A percentile compares a stretch with the other conserved stretches of the same genome.
Evolutionary conservation across 2,113 vertebrate species (phyloP).

Genomic region (Entosphenus tridentatus): DNA sequence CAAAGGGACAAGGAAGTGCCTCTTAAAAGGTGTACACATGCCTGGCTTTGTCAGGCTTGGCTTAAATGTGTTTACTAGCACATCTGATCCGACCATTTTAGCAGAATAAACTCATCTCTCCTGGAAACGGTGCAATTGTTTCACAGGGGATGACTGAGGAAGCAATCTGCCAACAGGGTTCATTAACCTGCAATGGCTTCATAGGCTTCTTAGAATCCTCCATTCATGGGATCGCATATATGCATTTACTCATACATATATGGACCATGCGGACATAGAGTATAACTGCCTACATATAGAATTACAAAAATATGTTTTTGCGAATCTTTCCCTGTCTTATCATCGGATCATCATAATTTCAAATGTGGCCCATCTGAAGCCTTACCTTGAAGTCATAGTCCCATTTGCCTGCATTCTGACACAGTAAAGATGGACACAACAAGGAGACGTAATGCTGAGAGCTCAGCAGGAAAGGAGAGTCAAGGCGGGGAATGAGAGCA

Average conservation of each 20-base stretch:
- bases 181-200: too few species aligned
- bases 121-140: too few species aligned
- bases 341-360: neutral
- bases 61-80: too few species aligned
- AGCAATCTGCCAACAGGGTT: too few species aligned
- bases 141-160: too few species aligned
- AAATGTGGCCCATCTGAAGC: neutral
- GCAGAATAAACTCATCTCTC: too few species aligned
- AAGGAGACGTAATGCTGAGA: neutral
- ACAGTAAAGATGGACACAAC: neutral
- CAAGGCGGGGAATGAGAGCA: neutral
- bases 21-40: too few species aligned
- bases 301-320: neutral
- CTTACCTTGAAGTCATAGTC: neutral
- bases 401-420: neutral
- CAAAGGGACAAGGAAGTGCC: too few species aligned
- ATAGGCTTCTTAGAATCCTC: neutral
- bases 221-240: neutral
- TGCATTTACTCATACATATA: neutral
- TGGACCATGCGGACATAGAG: neutral
- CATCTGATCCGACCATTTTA: too few species aligned
- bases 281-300: neutral
- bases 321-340: neutral
- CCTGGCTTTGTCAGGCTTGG: too few species aligned
- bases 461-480: neutral